These are phyloP conservation scores for Zootoca vivipara DNA, from an alignment of 2,113 vertebrate species.

Conservation along the genomic window DNA sequence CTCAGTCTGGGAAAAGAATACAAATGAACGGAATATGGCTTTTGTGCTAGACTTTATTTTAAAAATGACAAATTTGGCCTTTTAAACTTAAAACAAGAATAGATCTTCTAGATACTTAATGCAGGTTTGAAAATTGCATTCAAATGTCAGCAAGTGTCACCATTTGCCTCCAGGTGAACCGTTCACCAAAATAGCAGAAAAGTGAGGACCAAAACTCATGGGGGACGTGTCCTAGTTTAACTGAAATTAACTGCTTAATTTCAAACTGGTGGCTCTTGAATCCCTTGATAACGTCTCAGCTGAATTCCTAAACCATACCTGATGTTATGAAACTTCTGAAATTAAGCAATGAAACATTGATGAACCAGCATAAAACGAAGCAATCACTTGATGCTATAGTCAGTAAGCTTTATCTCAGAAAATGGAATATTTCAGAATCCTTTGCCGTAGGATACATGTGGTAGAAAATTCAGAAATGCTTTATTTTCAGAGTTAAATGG, in stretches of 20 bases:
- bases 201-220: not conserved
- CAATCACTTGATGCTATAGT: too few species aligned
- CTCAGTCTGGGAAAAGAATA: not conserved
- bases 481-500: too few species aligned
- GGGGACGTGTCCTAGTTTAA: too few species aligned
- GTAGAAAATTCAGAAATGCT: too few species aligned
- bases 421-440: too few species aligned
- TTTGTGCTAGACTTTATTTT: not conserved
- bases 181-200: not conserved
- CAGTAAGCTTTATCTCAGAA: too few species aligned
- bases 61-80: not conserved
- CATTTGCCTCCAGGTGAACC: not conserved
- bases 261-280: not conserved
- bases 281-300: not conserved
- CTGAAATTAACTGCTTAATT: not conserved
- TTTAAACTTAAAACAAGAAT: not conserved
- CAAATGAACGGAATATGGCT: not conserved
- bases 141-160: not conserved
- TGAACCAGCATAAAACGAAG: not conserved
- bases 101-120: not conserved
- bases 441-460: too few species aligned
- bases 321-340: not conserved
- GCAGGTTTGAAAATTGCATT: not conserved
- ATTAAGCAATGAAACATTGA: not conserved
- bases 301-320: not conserved